phyloP scores from a whole-genome alignment of 1,140 invertebrate genomes.

The Platorchestia sp. region DNA sequence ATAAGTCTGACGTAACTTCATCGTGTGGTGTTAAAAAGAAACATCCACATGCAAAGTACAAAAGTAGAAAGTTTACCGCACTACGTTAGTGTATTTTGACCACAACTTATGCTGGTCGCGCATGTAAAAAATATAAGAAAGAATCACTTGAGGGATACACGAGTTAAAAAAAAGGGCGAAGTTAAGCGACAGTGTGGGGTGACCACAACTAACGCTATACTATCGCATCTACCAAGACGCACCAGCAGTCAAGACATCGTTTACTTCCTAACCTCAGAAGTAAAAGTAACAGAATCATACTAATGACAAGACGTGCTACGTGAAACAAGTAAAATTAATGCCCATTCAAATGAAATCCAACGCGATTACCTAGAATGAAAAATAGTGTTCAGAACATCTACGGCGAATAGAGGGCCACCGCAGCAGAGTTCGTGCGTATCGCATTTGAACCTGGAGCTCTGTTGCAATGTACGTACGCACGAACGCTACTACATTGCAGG shows the following conservation, averaged over 20 bases:
- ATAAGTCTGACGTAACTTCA: not conserved
- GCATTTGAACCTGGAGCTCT: not conserved
- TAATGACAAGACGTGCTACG: not conserved
- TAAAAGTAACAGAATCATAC: not conserved
- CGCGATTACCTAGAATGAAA: not conserved
- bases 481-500: not conserved
- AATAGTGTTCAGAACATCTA: not conserved
- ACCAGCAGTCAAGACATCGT: not conserved
- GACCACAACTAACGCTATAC: not conserved
- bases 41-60: not conserved
- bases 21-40: not conserved
- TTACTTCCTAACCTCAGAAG: not conserved
- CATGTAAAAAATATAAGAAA: not conserved
- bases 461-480: not conserved
- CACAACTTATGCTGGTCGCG: not conserved
- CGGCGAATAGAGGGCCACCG: not conserved
- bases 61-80: not conserved
- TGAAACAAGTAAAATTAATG: not conserved
- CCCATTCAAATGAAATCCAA: not conserved
- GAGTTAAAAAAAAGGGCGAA: not conserved
- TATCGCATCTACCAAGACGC: not conserved
- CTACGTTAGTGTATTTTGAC: not conserved
- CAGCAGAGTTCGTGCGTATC: not conserved
- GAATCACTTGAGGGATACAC: not conserved
- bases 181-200: not conserved